phyloP scores from a whole-genome alignment of 1,140 invertebrate genomes.

The Caenorhabditis brenneri region DNA sequence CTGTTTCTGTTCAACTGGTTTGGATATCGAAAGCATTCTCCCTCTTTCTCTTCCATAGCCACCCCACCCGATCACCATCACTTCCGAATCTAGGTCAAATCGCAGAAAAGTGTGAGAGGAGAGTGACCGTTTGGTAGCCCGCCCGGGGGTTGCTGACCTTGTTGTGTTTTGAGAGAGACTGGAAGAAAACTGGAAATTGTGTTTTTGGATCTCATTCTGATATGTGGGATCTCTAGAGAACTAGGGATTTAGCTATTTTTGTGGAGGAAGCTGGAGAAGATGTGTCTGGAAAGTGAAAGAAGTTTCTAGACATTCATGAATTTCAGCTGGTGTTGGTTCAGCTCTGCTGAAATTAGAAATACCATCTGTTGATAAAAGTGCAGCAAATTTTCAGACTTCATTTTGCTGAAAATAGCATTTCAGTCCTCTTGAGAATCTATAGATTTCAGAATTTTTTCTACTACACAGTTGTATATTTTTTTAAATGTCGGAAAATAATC shows the following conservation, averaged over 20 bases:
- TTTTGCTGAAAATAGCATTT: too few relatives aligned
- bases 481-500: too few relatives aligned
- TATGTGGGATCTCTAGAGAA: too few relatives aligned
- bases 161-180: not conserved
- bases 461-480: too few relatives aligned
- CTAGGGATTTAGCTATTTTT: too few relatives aligned
- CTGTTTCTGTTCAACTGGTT: not conserved
- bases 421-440: too few relatives aligned
- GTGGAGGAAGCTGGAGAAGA: too few relatives aligned
- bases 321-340: too few relatives aligned
- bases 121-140: not conserved
- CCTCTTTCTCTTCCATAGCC: not conserved
- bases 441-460: too few relatives aligned
- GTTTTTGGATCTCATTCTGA: not conserved
- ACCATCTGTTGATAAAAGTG: too few relatives aligned
- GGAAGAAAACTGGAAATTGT: not conserved
- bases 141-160: not conserved
- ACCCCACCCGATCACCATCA: not conserved
- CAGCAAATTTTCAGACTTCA: too few relatives aligned
- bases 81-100: constrained; percentile 1
- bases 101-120: not conserved
- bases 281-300: not conserved
- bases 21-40: not conserved
- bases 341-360: too few relatives aligned
- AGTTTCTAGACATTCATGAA: not conserved